A percentile compares a stretch with the other conserved stretches of the same genome.
Evolutionary conservation across 2,113 vertebrate genomes (phyloP).

Genomic region (Neogobius melanostomus): DNA sequence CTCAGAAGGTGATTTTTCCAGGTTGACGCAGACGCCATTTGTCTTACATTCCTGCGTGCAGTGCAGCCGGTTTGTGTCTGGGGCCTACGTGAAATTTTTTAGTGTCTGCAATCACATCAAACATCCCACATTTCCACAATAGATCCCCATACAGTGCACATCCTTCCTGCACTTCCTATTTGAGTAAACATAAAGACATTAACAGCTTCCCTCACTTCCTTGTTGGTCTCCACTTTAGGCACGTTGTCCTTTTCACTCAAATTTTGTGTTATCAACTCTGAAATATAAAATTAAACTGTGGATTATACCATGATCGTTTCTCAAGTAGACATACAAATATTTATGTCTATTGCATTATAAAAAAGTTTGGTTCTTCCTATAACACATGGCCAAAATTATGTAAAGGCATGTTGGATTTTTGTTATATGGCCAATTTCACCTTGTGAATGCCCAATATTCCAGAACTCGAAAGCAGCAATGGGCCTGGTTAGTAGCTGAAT

Average conservation of each 20-base stretch:
- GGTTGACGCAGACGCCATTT: constrained; percentile 15
- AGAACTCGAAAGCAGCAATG: too few relatives aligned
- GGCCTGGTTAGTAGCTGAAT: too few relatives aligned
- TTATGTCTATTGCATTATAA: too few relatives aligned
- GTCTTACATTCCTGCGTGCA: constrained; percentile 10
- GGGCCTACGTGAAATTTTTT: neutral
- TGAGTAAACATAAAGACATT: constrained; percentile 17
- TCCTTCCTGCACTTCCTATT: constrained; percentile 28
- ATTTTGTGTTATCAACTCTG: constrained; percentile 2
- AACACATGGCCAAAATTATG: too few relatives aligned
- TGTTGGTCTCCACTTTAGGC: constrained; percentile 8
- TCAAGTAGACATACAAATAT: too few relatives aligned
- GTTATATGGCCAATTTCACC: too few relatives aligned
- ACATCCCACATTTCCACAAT: neutral
- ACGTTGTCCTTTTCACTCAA: constrained; percentile 10
- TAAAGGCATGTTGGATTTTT: too few relatives aligned
- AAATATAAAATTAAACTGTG: neutral
- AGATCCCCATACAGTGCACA: neutral
- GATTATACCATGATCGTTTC: neutral
- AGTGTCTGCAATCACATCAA: neutral
- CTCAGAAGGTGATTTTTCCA: constrained; percentile 22
- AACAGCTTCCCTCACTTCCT: constrained; percentile 42
- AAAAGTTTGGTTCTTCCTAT: too few relatives aligned
- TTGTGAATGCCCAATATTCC: too few relatives aligned
- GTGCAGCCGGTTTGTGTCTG: neutral